A percentile compares a stretch with the other conserved stretches of the same genome.
phyloP scores from a whole-genome alignment of 2,113 vertebrate genomes.

The Anhinga rufa region DNA sequence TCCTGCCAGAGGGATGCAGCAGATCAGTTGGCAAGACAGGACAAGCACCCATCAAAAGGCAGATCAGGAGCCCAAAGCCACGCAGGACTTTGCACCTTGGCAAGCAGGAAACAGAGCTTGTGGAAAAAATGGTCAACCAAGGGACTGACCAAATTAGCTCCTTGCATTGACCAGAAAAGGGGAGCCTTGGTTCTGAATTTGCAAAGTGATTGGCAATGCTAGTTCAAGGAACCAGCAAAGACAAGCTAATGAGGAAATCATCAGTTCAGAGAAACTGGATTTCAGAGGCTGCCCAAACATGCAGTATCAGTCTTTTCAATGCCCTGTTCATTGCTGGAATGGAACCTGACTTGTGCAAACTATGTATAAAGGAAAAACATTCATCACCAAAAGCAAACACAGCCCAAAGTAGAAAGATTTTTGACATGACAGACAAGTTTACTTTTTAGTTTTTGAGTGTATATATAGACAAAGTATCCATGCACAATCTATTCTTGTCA shows the following conservation, averaged over 20 bases:
- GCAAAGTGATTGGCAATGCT: not conserved
- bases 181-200: not conserved
- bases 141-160: not conserved
- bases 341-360: not conserved
- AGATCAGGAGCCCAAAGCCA: not conserved
- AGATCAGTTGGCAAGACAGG: not conserved
- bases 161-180: not conserved
- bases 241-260: not conserved
- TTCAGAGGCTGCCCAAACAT: not conserved
- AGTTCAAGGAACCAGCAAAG: not conserved
- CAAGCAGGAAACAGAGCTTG: not conserved
- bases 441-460: not conserved
- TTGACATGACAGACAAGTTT: not conserved
- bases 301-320: not conserved
- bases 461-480: not conserved
- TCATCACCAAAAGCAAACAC: not conserved
- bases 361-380: not conserved
- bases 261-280: not conserved
- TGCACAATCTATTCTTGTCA: not conserved
- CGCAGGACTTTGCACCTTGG: not conserved
- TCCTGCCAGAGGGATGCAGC: not conserved
- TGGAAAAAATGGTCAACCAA: not conserved
- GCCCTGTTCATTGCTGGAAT: not conserved
- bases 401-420: conserved; percentile 10
- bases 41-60: accelerated